Conservation (phyloP, 2,113 vertebrate species). For the Mohoua ochrocephala region DNA sequence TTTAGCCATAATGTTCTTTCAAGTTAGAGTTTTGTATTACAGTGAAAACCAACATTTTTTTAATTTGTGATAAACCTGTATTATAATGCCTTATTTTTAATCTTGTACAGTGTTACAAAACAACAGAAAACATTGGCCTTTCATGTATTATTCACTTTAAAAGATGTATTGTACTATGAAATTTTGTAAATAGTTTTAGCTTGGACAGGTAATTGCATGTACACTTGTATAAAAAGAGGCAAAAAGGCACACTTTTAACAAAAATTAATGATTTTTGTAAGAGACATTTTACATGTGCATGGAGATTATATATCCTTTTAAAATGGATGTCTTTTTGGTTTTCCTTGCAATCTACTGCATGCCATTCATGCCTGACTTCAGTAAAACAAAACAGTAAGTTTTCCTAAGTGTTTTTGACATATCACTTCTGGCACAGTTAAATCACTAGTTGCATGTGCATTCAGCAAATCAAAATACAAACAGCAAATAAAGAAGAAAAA, state of each 20-base stretch:
- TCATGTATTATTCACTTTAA: slow-evolving; percentile 83
- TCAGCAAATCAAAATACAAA: slow-evolving; percentile 48
- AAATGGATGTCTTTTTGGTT: slow-evolving; percentile 44
- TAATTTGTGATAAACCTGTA: slow-evolving; percentile 78
- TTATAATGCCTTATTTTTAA: slow-evolving; percentile 91
- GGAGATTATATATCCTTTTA: slow-evolving; percentile 41
- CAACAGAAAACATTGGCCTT: slow-evolving; percentile 80
- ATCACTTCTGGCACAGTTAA: slow-evolving; percentile 12
- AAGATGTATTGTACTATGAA: slow-evolving; percentile 79
- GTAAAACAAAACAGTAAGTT: slow-evolving; percentile 46
- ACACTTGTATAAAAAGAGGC: slow-evolving; percentile 74
- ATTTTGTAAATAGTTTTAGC: slow-evolving; percentile 85
- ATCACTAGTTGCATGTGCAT: slow-evolving; percentile 33
- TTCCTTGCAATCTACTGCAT: slow-evolving; percentile 62
- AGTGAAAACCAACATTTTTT: slow-evolving; percentile 60
- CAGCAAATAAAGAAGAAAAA: slow-evolving; percentile 14
- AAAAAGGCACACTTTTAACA: slow-evolving; percentile 70
- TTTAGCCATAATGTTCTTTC: slow-evolving; percentile 68
- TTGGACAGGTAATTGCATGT: slow-evolving; percentile 74
- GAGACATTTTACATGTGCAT: slow-evolving; percentile 64
- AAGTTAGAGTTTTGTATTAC: slow-evolving; percentile 66
- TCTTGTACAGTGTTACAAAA: slow-evolving; percentile 80
- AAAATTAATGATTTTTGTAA: slow-evolving; percentile 78
- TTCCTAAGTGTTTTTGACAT: slow-evolving; percentile 51
- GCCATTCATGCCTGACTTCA: slow-evolving; percentile 61